Evolutionary conservation across 2,888 invertebrate genomes (phyloP).

Genomic region (Nymphalis urticae): DNA sequence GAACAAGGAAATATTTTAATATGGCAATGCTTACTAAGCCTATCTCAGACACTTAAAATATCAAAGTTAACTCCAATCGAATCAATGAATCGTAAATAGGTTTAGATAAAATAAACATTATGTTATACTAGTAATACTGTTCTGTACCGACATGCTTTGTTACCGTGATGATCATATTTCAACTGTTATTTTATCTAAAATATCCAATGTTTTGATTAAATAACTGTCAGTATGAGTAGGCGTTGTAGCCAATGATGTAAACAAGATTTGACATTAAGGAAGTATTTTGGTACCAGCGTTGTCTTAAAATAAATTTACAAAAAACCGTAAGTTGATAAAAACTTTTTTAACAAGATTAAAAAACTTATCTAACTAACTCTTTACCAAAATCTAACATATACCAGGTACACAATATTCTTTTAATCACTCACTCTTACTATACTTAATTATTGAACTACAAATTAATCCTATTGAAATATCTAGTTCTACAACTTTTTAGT

Average conservation of each 20-base stretch:
- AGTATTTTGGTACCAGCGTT: too few species aligned
- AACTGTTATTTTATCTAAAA: constrained; percentile 8
- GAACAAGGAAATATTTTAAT: constrained; percentile 4
- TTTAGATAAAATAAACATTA: background rate
- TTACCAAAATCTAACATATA: too few species aligned
- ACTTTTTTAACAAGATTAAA: too few species aligned
- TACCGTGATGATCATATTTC: constrained; percentile 6
- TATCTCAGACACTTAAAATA: constrained; percentile 2
- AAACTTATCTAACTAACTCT: too few species aligned
- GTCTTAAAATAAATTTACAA: too few species aligned
- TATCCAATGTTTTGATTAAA: constrained; percentile 7
- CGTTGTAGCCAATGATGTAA: background rate
- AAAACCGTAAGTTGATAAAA: too few species aligned
- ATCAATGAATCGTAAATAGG: background rate
- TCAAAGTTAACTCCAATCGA: background rate
- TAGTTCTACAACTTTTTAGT: too few species aligned
- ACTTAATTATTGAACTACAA: too few species aligned
- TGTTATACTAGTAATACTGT: constrained; percentile 4
- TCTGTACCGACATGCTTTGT: constrained; percentile 3
- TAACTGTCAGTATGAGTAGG: constrained; percentile 1
- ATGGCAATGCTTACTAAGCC: background rate
- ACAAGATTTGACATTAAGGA: background rate
- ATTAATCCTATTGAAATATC: too few species aligned
- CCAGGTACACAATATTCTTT: too few species aligned
- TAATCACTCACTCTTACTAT: too few species aligned